phyloP scores from a whole-genome alignment of 2,113 vertebrate species.

The Crotophaga sulcirostris region DNA sequence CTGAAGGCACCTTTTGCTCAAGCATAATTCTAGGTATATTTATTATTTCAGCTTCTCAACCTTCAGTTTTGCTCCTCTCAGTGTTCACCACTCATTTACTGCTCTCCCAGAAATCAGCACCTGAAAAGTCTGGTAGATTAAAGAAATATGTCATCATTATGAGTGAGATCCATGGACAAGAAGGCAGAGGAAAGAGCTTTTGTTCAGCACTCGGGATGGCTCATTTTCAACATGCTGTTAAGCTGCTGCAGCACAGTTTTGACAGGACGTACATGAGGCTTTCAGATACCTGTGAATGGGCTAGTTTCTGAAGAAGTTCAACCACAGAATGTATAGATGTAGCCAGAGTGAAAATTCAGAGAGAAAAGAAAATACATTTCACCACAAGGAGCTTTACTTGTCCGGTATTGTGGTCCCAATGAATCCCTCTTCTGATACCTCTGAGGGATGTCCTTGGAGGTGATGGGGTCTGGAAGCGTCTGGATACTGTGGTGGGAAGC shows the following conservation, averaged over 20 bases:
- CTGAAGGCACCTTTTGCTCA: neutral
- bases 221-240: neutral
- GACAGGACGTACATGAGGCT: neutral
- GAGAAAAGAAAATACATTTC: neutral
- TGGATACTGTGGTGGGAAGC: neutral
- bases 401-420: accelerated
- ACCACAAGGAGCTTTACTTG: neutral
- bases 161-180: neutral
- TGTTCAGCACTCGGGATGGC: neutral
- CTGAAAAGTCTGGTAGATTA: neutral
- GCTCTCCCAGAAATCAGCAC: neutral
- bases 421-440: neutral
- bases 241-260: neutral
- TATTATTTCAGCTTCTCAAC: neutral
- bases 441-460: no score
- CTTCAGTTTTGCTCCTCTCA: neutral
- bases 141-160: neutral
- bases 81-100: neutral
- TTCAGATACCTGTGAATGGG: neutral
- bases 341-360: neutral
- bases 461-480: neutral
- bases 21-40: neutral
- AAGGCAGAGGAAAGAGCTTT: neutral
- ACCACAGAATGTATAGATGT: neutral
- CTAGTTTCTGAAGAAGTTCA: neutral